Evolutionary conservation across 2,113 vertebrate genomes (phyloP), one percentile per base, ranked within the genome.

Genomic region (Grammomys dolichurus): DNA sequence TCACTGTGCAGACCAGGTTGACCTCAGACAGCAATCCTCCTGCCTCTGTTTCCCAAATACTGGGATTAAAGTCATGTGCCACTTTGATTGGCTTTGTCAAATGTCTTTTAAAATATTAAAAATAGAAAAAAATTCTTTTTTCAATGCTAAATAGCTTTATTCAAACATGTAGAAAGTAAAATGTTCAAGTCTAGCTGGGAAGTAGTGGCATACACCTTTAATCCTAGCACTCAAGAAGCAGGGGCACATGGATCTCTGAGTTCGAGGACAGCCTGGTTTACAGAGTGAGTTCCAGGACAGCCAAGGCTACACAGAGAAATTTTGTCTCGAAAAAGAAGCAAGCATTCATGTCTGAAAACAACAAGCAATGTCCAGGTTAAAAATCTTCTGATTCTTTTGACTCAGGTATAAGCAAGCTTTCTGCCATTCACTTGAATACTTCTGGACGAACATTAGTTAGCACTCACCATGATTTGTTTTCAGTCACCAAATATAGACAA

Each of bases 131-230:
- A 51, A 40, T 40, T 90, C 3, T 14, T 33, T 78, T 92, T 65
- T 1, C n/a, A 84, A 20, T 76, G 36, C 46, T 70, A 84, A 84
- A 63, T 89, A 89, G 69, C 51, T 54, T 73, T 72, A 94, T 77
- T 96, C n/a, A 93, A 94, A 84, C 65, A 72, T 90, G 14, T 90
- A 16, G 51, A 84, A 91, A 87, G 46, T 75, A 80, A 93, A 14
- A 33, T 69, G 46, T 78, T 51, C 14, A 78, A 33, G 46, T 78
- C 14, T 78, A 48, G 6, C 46, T 13, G 28, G 76, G 46, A 28
- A 51, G 14, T 33, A 5, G 46, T 51, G 7, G 46, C 7, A 3
- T 7, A 33, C 3, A 4, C 28, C 28, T 78, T 51, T 78, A 51
- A 51, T 77, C 43, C n/a, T 19, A 40, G n/a, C 36, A 73, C n/a